Evolutionary conservation across 1,140 invertebrate genomes (phyloP).

Genomic region (Gonatopus flavifemur): DNA sequence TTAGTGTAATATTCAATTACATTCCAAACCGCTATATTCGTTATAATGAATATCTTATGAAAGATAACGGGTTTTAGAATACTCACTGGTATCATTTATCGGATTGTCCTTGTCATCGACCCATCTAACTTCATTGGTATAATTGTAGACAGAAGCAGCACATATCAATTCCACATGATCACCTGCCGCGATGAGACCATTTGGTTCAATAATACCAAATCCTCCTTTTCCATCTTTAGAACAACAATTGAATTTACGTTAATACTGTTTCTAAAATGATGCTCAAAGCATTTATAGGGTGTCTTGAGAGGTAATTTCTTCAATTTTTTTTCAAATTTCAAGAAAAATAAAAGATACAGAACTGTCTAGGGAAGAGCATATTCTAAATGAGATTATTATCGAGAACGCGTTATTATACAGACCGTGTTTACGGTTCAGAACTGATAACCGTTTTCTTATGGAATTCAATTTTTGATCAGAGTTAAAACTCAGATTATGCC

Average conservation of each 20-base stretch:
- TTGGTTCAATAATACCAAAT: constrained; percentile 47
- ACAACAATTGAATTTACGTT: constrained; percentile 31
- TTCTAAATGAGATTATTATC: too few species aligned
- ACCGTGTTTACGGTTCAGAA: too few species aligned
- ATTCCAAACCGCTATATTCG: too few species aligned
- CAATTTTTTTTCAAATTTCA: constrained; percentile 28
- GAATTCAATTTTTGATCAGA: too few species aligned
- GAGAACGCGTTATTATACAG: too few species aligned
- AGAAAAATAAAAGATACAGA: constrained; percentile 11
- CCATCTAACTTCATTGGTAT: constrained; percentile 53
- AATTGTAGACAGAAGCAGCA: constrained; percentile 61
- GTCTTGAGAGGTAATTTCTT: too few species aligned
- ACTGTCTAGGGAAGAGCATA: not conserved
- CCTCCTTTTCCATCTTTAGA: constrained; percentile 49
- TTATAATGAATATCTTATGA: not conserved
- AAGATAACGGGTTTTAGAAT: constrained; percentile 5
- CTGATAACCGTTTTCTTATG: too few species aligned
- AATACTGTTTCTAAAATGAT: too few species aligned
- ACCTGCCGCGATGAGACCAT: constrained; percentile 52
- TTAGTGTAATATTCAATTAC: too few species aligned
- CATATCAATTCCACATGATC: constrained; percentile 60
- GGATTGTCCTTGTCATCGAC: constrained; percentile 14
- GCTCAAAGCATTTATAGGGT: too few species aligned
- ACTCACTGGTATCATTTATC: constrained; percentile 23
- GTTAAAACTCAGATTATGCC: too few species aligned